Conservation (phyloP, 2,797 vertebrate species). For the Sebastes baramenuke region DNA sequence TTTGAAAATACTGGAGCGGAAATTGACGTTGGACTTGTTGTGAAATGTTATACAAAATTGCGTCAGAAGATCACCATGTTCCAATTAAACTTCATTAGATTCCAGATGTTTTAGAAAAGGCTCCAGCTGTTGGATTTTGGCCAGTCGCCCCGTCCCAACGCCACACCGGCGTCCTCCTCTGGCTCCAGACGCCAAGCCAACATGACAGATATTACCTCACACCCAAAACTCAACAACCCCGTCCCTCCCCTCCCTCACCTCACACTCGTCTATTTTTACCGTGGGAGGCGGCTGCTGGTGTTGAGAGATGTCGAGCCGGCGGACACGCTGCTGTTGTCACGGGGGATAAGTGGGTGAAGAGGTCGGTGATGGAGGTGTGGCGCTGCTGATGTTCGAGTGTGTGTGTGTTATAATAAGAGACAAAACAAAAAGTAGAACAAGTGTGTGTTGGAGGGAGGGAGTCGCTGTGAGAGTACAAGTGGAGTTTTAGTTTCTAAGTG, state of each 20-base stretch:
- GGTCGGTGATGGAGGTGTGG: slow-evolving; percentile 70
- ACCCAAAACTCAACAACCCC: slow-evolving; percentile 37
- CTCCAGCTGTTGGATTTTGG: background rate
- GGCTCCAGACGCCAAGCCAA: slow-evolving; percentile 17
- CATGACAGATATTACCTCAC: slow-evolving; percentile 59
- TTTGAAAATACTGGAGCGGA: no score
- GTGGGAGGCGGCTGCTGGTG: slow-evolving; percentile 64
- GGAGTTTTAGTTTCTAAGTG: slow-evolving; percentile 22
- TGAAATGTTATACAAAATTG: no score
- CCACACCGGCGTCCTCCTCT: background rate
- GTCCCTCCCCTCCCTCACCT: slow-evolving; percentile 17
- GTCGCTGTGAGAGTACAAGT: slow-evolving; percentile 11
- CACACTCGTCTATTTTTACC: slow-evolving; percentile 70
- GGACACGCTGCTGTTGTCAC: slow-evolving; percentile 73
- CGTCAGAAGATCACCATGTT: background rate
- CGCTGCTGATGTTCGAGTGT: slow-evolving; percentile 22
- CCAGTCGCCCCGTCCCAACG: background rate
- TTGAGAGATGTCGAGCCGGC: slow-evolving; percentile 72
- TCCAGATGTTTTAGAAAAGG: slow-evolving; percentile 3
- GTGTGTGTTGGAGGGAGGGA: slow-evolving; percentile 1
- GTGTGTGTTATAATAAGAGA: background rate
- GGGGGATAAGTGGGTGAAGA: slow-evolving; percentile 75
- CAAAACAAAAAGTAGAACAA: background rate
- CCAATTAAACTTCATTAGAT: background rate
- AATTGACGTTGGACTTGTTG: no score